Conservation (phyloP, 2,113 vertebrate genomes). For the Ploceus nigricollis region DNA sequence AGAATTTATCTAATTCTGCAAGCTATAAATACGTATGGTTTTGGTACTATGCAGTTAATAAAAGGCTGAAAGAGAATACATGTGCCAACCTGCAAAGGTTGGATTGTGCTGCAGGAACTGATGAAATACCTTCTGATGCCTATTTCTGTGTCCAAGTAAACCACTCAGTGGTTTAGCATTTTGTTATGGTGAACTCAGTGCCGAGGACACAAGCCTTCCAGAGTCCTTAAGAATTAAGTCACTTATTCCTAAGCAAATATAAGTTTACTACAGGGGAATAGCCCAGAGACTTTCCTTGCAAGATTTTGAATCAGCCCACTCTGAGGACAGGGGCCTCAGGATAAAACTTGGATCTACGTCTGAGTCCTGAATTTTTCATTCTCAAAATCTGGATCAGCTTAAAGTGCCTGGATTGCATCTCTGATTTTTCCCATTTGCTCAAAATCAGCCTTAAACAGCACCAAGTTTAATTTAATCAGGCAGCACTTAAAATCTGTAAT, state of each 20-base stretch:
- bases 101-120: not conserved
- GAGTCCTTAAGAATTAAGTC: not conserved
- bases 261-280: not conserved
- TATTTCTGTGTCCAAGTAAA: not conserved
- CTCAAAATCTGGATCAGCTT: not conserved
- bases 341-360: not conserved
- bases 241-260: not conserved
- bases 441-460: slow-evolving; percentile 10
- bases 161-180: not conserved
- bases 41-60: slow-evolving; percentile 50
- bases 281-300: not conserved
- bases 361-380: not conserved
- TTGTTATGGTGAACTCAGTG: not conserved
- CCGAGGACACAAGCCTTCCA: not conserved
- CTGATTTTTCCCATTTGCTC: slow-evolving; percentile 14
- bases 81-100: slow-evolving; percentile 52
- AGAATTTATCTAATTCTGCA: slow-evolving; percentile 49
- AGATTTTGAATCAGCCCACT: not conserved
- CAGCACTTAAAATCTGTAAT: not conserved
- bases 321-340: not conserved
- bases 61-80: slow-evolving; percentile 13
- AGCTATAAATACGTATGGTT: slow-evolving; percentile 41
- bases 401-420: not conserved
- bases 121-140: not conserved
- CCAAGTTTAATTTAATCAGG: slow-evolving; percentile 32